phyloP scores from a whole-genome alignment of 1,140 invertebrate genomes.

The Sycophila sp. region DNA sequence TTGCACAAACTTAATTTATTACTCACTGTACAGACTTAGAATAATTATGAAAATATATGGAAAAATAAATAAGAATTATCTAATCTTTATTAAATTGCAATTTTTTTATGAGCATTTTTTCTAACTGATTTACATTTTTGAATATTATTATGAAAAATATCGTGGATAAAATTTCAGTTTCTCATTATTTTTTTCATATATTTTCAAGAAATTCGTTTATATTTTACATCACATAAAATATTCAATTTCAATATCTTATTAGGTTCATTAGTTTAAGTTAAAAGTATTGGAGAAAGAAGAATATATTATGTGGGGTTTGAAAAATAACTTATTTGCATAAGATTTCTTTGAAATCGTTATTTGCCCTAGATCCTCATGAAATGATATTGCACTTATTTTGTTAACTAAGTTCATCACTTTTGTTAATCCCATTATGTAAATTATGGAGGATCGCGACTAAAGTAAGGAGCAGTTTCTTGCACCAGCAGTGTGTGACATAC shows the following conservation, averaged over 20 bases:
- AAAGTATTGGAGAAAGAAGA: slow-evolving; percentile 36
- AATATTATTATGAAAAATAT: too few relatives aligned
- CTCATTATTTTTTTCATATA: slow-evolving; percentile 6
- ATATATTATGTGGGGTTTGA: slow-evolving; percentile 44
- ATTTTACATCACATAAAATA: neutral
- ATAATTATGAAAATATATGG: slow-evolving; percentile 25
- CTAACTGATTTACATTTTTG: too few relatives aligned
- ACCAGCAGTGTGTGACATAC: slow-evolving; percentile 97
- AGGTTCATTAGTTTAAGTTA: neutral
- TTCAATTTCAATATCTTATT: neutral
- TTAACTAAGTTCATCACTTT: slow-evolving; percentile 35
- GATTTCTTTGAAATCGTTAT: slow-evolving; percentile 40
- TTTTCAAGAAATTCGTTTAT: neutral
- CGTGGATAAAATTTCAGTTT: neutral
- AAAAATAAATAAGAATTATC: slow-evolving; percentile 1
- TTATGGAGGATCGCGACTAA: slow-evolving; percentile 87
- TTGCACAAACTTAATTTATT: slow-evolving; percentile 4
- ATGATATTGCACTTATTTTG: slow-evolving; percentile 36
- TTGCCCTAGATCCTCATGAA: neutral
- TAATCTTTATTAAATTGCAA: too few relatives aligned
- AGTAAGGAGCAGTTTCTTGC: slow-evolving; percentile 92
- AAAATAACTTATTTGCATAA: slow-evolving; percentile 55
- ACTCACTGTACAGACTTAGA: slow-evolving; percentile 14
- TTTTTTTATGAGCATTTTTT: too few relatives aligned
- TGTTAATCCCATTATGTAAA: slow-evolving; percentile 69